A percentile compares a stretch with the other conserved stretches of the same genome.
These are phyloP conservation scores for Oxystoma pomonae DNA, from an alignment of 2,888 invertebrate species.

Conservation along the genomic window DNA sequence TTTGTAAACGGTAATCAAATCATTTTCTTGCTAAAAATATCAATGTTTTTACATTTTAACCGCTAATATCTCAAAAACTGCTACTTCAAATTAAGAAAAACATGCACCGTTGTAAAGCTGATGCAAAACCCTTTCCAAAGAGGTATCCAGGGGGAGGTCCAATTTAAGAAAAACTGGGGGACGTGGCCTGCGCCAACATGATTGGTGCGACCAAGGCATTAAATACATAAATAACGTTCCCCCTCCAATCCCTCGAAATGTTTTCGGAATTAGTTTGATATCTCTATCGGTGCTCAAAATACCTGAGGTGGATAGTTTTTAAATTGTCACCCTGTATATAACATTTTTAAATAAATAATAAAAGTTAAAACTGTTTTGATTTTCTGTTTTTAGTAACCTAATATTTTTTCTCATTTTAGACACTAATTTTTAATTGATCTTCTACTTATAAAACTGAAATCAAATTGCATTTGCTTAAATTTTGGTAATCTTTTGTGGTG, in stretches of 20 bases:
- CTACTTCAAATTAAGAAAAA: neutral
- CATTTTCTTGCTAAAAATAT: neutral
- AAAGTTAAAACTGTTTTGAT: too few relatives aligned
- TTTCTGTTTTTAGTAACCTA: too few relatives aligned
- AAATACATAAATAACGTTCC: neutral
- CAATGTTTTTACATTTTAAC: neutral
- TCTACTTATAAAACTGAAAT: too few relatives aligned
- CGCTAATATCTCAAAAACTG: neutral
- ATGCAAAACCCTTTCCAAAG: neutral
- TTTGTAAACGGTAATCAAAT: neutral
- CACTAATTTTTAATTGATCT: too few relatives aligned
- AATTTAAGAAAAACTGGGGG: neutral
- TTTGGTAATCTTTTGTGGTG: too few relatives aligned
- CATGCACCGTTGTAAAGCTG: neutral
- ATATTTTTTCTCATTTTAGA: too few relatives aligned
- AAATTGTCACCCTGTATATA: neutral
- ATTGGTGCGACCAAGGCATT: neutral
- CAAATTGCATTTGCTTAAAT: too few relatives aligned
- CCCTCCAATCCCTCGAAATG: neutral
- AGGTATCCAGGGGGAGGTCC: neutral
- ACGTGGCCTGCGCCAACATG: neutral
- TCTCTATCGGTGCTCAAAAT: neutral
- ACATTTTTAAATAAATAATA: neutral
- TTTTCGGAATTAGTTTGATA: neutral
- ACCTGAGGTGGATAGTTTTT: neutral